A percentile compares a stretch with the other conserved stretches of the same genome.
These are phyloP conservation scores for Yoshiicerus persimilis DNA, from an alignment of 1,140 invertebrate genomes.

Conservation along the genomic window DNA sequence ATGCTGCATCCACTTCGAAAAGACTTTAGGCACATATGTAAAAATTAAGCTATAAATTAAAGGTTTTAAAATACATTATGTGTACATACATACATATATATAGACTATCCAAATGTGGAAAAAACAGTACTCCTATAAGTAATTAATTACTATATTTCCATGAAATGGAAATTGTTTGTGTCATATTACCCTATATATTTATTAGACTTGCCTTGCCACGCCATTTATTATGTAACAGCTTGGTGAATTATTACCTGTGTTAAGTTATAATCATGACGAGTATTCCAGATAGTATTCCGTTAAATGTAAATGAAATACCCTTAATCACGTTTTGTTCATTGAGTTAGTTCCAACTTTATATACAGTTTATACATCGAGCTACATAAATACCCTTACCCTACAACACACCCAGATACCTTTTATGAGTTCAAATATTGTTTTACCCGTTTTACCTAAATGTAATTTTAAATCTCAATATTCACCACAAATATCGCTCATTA, in stretches of 20 bases:
- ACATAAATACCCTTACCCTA: neutral
- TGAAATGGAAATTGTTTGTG: neutral
- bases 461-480: neutral
- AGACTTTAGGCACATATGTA: constrained; percentile 4
- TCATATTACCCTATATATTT: neutral
- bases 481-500: neutral
- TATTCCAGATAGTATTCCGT: neutral
- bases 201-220: neutral
- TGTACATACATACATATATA: neutral
- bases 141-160: neutral
- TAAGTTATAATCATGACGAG: neutral
- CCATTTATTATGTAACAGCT: neutral
- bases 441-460: no score
- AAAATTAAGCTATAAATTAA: neutral
- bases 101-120: no score
- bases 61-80: neutral
- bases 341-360: neutral
- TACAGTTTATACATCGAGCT: neutral
- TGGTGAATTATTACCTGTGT: neutral
- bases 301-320: neutral
- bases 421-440: neutral
- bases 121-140: neutral
- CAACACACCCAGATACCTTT: neutral
- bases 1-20: constrained; percentile 41
- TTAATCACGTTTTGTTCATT: neutral